Conservation (phyloP, 2,113 vertebrate genomes). For the Syrrhaptes paradoxus region DNA sequence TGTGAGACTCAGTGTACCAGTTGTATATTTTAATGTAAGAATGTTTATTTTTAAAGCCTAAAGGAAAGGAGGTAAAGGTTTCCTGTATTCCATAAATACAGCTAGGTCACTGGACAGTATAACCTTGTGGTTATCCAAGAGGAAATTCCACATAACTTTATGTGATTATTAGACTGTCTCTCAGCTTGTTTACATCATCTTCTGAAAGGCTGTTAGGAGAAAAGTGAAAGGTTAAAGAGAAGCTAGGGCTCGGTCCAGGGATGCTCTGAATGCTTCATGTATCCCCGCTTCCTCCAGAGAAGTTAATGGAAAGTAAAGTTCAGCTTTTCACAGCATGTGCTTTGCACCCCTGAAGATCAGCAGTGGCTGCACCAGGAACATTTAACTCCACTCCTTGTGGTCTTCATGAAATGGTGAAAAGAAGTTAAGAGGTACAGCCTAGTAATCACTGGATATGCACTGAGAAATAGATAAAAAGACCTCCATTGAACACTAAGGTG, state of each 20-base stretch:
- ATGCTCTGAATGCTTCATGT: background rate
- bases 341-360: background rate
- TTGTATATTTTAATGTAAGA: slow-evolving; percentile 27
- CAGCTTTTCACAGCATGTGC: background rate
- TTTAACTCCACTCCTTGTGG: background rate
- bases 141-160: slow-evolving; percentile 49
- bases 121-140: slow-evolving; percentile 19
- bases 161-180: slow-evolving; percentile 16
- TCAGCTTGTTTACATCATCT: slow-evolving; percentile 48
- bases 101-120: slow-evolving; percentile 23
- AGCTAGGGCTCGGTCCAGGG: background rate
- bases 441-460: background rate
- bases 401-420: background rate
- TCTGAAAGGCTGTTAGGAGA: slow-evolving; percentile 10
- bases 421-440: background rate
- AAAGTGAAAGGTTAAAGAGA: slow-evolving; percentile 22
- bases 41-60: slow-evolving; percentile 52
- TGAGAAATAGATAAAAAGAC: background rate
- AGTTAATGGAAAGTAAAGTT: background rate
- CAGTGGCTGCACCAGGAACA: background rate
- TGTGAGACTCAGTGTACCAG: background rate
- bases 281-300: background rate
- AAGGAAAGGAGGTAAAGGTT: slow-evolving; percentile 19
- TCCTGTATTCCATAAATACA: slow-evolving; percentile 47
- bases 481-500: background rate